Evolutionary conservation across 1,140 invertebrate genomes (phyloP).

Genomic region (Arion vulgaris): DNA sequence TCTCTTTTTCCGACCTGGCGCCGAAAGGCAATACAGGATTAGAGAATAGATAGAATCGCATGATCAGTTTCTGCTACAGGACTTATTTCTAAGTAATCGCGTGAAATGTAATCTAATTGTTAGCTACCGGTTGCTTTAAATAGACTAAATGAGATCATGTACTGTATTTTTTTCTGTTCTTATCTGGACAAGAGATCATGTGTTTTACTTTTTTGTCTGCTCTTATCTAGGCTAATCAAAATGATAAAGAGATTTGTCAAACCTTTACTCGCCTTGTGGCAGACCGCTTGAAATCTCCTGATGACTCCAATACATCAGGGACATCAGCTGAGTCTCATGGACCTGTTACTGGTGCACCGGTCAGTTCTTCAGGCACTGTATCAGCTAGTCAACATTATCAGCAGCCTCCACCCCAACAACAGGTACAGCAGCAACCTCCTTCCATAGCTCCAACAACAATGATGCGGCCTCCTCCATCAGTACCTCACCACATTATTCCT

Average conservation of each 20-base stretch:
- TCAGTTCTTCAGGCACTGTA: neutral
- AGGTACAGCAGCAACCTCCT: neutral
- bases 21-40: too few relatives aligned
- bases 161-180: neutral
- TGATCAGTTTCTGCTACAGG: too few relatives aligned
- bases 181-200: too few relatives aligned
- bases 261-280: constrained; percentile 8
- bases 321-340: too few relatives aligned
- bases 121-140: too few relatives aligned
- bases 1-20: too few relatives aligned
- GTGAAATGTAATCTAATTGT: too few relatives aligned
- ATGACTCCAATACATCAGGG: neutral
- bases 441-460: neutral
- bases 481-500: neutral
- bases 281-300: constrained; percentile 16
- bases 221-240: neutral
- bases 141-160: too few relatives aligned
- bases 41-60: too few relatives aligned
- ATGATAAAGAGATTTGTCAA: constrained; percentile 14
- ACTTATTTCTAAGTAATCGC: too few relatives aligned
- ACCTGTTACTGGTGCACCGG: neutral
- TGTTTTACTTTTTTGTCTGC: neutral
- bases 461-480: neutral
- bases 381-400: constrained; percentile 2
- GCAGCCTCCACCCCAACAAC: neutral